Evolutionary conservation across 2,888 invertebrate species (phyloP), one percentile per base, ranked within the genome.

Genomic region (Cephus pulcher): DNA sequence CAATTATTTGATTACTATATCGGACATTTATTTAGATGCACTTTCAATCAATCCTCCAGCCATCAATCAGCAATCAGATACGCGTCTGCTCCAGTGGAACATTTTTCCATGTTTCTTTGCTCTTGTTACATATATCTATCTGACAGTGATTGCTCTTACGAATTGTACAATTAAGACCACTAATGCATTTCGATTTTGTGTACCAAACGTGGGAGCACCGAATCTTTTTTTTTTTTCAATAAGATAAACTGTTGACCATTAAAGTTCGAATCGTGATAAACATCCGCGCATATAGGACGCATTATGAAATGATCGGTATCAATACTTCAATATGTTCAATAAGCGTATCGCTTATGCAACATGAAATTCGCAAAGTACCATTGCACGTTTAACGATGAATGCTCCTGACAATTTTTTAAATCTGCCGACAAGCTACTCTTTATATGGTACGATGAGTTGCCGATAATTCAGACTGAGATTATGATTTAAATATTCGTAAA

Each of bases 121-220:
- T n/a, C 35, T 4, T 69, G 30, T 74, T 40, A 33, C 35, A 68
- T 84, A 82, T 82, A 80, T 81, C 78, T 78, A 80, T 80, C 79
- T 74, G 84, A 85, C 84, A 81, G 86, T 87, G 87, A 88, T 89
- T 88, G 86, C 88, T 86, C 88, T 86, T 86, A 85, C 82, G 82
- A 83, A 83, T 84, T 84, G 84, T 84, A 85, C 86, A 86, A 87
- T 87, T 82, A 84, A 79, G 75, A 35, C 82, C 56, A 56, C 56
- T 56, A 56, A 56, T 56, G 56, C 56, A 56, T 56, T 23, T 56
- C 9, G 9, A 6, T 15, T 56, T 23, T 6, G 23, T 56, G 56
- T 23, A 56, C 23, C 23, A 23, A 15, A 56, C 15, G 56, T 23
- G 23, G 56, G 23, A 23, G 56, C 56, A 23, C 56, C 9, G 23